Base-by-base conservation (phyloP, 2,797 vertebrate genomes). In the Sebastes oblongus region DNA sequence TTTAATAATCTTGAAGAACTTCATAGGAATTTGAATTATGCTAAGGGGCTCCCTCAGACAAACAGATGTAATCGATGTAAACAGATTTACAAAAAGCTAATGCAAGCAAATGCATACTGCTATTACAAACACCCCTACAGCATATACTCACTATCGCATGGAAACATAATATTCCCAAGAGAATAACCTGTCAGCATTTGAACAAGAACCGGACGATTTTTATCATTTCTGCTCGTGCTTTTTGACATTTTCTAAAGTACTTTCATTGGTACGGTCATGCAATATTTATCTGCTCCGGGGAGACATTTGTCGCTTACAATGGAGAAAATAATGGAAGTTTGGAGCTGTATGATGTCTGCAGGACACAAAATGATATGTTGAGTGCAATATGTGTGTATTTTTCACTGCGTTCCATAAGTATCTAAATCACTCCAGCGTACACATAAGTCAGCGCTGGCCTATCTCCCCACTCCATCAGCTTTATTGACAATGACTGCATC, bases 281-380 rank as follows among this genome's bases (percentile, higher is more conserved):
- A 90, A 74, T 86, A 86, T 88, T 84, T 83, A 90, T 88, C 77
- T 73, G 78, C 85, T 79, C 32, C 0, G 18, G 85, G 84, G 84
- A 86, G 61, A 82, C 67, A 60, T 89, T 86, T 88, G 79, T 89
- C 46, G 13, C 59, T 68, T 75, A 67, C 77, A 86, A 75, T 89
- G 80, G 88, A 77, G 67, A 34, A 54, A 78, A 75, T 50, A 81
- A 46, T 39, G 42, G 66, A 77, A 72, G 52, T 84, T 72, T 72
- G 50, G 61, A 79, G 67, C 69, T 46, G 32, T 73, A 27, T 69
- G 29, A 77, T 76, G 71, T 78, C 81, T 82, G 72, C 22, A 2
- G 80, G 75, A 73, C 56, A 83, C 62, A 80, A 61, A 78, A 79
- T 77, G 68, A 89, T 85, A 83, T 75, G 75, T 72, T 70, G 72